Percentiles rank a stretch among this genome's conserved stretches.
phyloP scores from a whole-genome alignment of 2,888 invertebrate genomes.

The Heliconius sara region DNA sequence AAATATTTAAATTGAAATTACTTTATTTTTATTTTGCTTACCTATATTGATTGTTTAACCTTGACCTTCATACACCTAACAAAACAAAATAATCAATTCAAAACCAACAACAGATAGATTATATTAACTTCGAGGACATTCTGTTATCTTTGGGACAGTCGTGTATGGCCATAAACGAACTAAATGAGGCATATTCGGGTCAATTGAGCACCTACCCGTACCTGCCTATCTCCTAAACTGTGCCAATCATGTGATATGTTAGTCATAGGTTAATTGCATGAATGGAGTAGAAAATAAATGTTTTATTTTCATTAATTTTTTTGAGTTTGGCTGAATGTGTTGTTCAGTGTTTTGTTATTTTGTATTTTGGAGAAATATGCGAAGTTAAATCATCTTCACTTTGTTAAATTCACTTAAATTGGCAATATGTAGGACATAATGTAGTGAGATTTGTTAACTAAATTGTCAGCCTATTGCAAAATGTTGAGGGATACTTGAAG shows the following conservation, averaged over 20 bases:
- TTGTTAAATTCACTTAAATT: no score
- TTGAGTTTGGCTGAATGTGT: no score
- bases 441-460: no score
- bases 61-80: not conserved
- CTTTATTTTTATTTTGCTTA: no score
- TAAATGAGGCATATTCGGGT: constrained; percentile 40
- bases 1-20: no score
- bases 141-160: constrained; percentile 23
- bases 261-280: constrained; percentile 53
- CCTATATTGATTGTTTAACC: not conserved
- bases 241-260: constrained; percentile 69
- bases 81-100: constrained; percentile 2
- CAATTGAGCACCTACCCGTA: constrained; percentile 55
- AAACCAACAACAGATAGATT: constrained; percentile 1
- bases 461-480: no score
- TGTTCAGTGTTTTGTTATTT: no score
- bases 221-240: constrained; percentile 72
- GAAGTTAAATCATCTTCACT: no score
- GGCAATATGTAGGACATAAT: no score
- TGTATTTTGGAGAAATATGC: no score
- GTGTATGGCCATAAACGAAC: constrained; percentile 4
- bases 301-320: not conserved
- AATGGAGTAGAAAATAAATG: constrained; percentile 49
- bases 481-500: no score
- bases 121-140: constrained; percentile 28